Base-by-base conservation (phyloP, 2,113 vertebrate genomes). In the Egretta garzetta region DNA sequence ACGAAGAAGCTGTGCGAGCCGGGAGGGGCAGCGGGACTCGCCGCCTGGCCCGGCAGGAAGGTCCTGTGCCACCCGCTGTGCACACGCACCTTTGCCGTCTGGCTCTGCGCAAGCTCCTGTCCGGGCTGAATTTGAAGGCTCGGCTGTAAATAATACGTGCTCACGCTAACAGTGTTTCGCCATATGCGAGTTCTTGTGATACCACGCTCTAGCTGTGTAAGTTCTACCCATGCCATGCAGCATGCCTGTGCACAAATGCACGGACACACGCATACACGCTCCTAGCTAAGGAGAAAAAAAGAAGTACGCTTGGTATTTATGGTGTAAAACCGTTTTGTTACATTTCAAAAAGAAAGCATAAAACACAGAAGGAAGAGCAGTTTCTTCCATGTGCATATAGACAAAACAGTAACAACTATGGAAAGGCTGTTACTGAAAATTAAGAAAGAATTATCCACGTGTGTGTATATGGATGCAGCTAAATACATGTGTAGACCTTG, bases 201-300 rank as follows among this genome's bases (percentile, higher is more conserved):
- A n/a, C n/a, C n/a, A n/a, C n/a, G n/a, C n/a, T n/a, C n/a, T n/a
- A n/a, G n/a, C n/a, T n/a, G n/a, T n/a, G n/a, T n/a, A n/a, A n/a
- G n/a, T n/a, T n/a, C 13, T 14, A 10, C 7, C 24, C 11, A 0
- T 5, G 33, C 59, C n/a, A 0, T 2, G 5, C 12, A 20, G 23
- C 1, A 0, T 11, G 23, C 39, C 22, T 35, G 53, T 30, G 19
- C 27, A 4, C 39, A 27, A 9, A 27, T n/a, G 18, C 52, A 10
- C 4, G 4, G 14, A 2, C 4, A 2, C 45, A 15, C 0, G 0
- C 1, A 1, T n/a, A 8, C 6, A 1, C 0, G 1, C 30, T 23
- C n/a, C 19, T 62, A 53, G 64, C 56, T 53, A 62, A 23, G 28
- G 14, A 55, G 68, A 41, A 14, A 59, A 73, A 35, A 11, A 27